phyloP scores from a whole-genome alignment of 2,888 invertebrate genomes.

The Xestia ashworthii region DNA sequence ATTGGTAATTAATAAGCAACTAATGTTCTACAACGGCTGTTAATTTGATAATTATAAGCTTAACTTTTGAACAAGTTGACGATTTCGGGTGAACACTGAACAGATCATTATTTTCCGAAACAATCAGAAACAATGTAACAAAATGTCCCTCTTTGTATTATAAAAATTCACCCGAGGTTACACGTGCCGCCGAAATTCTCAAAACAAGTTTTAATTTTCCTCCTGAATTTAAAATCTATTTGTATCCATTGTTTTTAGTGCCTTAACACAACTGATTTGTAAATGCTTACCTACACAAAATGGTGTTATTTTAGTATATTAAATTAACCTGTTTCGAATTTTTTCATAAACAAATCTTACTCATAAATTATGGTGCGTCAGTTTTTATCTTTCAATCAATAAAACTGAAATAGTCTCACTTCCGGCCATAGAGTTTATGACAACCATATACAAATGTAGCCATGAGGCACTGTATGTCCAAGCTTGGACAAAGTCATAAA shows the following conservation, averaged over 20 bases:
- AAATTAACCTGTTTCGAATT: conserved; percentile 61
- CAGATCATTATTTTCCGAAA: conserved; percentile 42
- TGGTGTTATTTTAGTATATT: conserved; percentile 63
- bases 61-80: conserved; percentile 13
- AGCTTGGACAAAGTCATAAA: conserved; percentile 68
- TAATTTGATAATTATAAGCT: background rate
- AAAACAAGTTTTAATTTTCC: conserved; percentile 50
- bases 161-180: conserved; percentile 41
- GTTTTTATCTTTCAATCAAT: conserved; percentile 80
- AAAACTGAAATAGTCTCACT: conserved; percentile 81
- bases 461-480: conserved; percentile 60
- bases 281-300: conserved; percentile 53
- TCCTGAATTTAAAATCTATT: conserved; percentile 44
- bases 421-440: conserved; percentile 75
- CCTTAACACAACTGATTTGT: conserved; percentile 61
- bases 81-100: conserved; percentile 6
- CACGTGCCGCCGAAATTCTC: conserved; percentile 56
- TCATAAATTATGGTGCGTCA: conserved; percentile 69
- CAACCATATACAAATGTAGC: conserved; percentile 66
- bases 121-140: conserved; percentile 29
- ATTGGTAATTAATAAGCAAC: background rate
- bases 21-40: background rate
- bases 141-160: conserved; percentile 40
- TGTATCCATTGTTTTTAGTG: conserved; percentile 48
- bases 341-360: conserved; percentile 70